A percentile compares a stretch with the other conserved stretches of the same genome.
These are phyloP conservation scores for Bergia sp. DNA, from an alignment of 92 coral and sea anemone genomes.

Conservation along the genomic window DNA sequence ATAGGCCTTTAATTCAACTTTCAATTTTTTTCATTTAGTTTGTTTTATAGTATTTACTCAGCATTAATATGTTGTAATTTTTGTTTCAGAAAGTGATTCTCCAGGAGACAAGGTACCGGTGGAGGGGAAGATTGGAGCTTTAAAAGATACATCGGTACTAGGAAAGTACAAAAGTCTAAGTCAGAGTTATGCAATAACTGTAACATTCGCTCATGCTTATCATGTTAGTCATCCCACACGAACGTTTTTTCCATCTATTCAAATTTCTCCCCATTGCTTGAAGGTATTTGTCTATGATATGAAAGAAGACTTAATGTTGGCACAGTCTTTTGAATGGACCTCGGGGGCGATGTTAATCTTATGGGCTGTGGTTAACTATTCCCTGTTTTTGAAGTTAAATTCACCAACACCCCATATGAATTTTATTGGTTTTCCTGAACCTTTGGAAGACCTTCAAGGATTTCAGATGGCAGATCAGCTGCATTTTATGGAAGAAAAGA, in stretches of 20 bases:
- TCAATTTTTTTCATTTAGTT: no score
- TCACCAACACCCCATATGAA: background rate
- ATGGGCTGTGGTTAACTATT: slow-evolving; percentile 2
- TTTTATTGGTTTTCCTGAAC: background rate
- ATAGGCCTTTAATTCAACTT: no score
- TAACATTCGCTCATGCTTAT: slow-evolving; percentile 4
- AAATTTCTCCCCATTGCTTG: background rate
- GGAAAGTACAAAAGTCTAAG: background rate
- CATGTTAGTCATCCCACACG: background rate
- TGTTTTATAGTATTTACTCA: no score
- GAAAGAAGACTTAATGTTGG: background rate
- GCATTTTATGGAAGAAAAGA: slow-evolving; percentile 8
- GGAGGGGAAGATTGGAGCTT: no score
- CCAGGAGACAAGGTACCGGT: no score
- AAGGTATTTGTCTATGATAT: background rate
- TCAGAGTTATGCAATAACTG: background rate
- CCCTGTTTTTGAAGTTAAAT: background rate
- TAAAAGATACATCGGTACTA: background rate
- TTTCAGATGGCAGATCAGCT: background rate
- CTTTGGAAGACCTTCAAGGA: background rate
- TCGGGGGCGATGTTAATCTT: background rate
- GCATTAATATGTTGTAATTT: no score
- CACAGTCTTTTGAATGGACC: background rate
- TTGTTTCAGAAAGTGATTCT: no score
- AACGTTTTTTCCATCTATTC: background rate